These are phyloP conservation scores for Thereva nobilitata DNA, from an alignment of 2,888 invertebrate genomes.

Conservation along the genomic window DNA sequence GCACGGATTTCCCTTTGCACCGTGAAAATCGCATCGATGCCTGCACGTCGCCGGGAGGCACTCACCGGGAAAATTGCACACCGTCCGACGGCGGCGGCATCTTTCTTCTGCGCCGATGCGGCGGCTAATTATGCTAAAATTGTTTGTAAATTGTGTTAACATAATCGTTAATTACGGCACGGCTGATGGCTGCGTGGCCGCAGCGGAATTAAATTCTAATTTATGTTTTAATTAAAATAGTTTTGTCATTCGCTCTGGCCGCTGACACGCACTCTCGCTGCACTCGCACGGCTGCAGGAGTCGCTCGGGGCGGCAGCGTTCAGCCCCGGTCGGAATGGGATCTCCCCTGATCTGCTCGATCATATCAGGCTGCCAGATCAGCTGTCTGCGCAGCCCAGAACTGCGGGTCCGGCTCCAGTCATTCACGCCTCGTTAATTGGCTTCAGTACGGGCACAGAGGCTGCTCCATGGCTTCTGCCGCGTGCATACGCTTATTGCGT, in stretches of 20 bases:
- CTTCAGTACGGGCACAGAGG: slow-evolving; percentile 8
- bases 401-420: slow-evolving; percentile 7
- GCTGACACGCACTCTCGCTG: slow-evolving; percentile 9
- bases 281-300: background rate
- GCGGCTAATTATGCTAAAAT: slow-evolving; percentile 40
- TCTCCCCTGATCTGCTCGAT: slow-evolving; percentile 12
- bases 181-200: slow-evolving; percentile 17
- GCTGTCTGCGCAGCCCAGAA: too few relatives aligned
- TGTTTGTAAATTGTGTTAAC: slow-evolving; percentile 42
- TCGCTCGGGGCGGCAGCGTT: background rate
- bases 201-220: slow-evolving; percentile 32
- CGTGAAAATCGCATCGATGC: background rate
- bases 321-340: background rate
- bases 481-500: slow-evolving; percentile 3
- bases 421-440: slow-evolving; percentile 34
- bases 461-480: background rate
- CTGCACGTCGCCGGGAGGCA: background rate
- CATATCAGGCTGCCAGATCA: slow-evolving; percentile 4
- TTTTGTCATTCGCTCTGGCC: slow-evolving; percentile 23
- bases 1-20: slow-evolving; percentile 27
- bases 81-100: slow-evolving; percentile 25
- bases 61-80: slow-evolving; percentile 32
- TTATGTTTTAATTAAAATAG: slow-evolving; percentile 41
- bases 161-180: slow-evolving; percentile 40
- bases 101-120: slow-evolving; percentile 33